Base-by-base conservation (phyloP, 2,797 vertebrate genomes). In the Melanotaenia parkinsoni region DNA sequence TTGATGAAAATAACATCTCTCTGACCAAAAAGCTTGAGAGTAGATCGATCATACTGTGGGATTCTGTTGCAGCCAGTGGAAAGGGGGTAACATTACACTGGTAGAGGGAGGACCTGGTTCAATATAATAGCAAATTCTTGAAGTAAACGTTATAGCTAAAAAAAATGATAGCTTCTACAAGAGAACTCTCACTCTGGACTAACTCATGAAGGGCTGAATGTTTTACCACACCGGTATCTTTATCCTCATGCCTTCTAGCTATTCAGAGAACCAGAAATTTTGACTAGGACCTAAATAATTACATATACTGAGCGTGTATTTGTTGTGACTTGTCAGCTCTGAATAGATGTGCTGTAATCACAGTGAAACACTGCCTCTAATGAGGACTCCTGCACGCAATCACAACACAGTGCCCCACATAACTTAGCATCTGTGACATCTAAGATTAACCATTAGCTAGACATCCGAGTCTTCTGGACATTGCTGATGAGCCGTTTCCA, bases 361-460 rank as follows among this genome's bases (percentile, higher is more conserved):
- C 16, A 26, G 37, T 28, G 47, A 47, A 45, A 72, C 14, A 7
- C 24, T 5, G 4, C 20, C 67, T 58, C 51, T n/a, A 14, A 30
- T 47, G 22, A 66, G 53, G 43, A 53, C 70, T 32, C 67, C 61
- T 66, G 63, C 58, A 63, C 28, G 32, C 40, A 33, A 18, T 67
- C 58, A 61, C 63, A 58, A 54, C 61, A 60, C 10, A 0, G 33
- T 67, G 45, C 12, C 43, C 37, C 63, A 45, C 69, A 73, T 82
- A 70, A 72, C 30, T 72, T 65, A 67, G 68, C 72, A 79, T 78
- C 67, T 70, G 57, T 64, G 69, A 74, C 79, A 76, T 81, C 67
- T 72, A 74, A 65, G 67, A 79, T 84, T 66, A 82, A 79, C 60
- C 64, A 72, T 82, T 70, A 80, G 79, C 73, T 37, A 26, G 82